Base-by-base conservation (phyloP, 1,140 invertebrate genomes). In the Drosophila kikkawai region DNA sequence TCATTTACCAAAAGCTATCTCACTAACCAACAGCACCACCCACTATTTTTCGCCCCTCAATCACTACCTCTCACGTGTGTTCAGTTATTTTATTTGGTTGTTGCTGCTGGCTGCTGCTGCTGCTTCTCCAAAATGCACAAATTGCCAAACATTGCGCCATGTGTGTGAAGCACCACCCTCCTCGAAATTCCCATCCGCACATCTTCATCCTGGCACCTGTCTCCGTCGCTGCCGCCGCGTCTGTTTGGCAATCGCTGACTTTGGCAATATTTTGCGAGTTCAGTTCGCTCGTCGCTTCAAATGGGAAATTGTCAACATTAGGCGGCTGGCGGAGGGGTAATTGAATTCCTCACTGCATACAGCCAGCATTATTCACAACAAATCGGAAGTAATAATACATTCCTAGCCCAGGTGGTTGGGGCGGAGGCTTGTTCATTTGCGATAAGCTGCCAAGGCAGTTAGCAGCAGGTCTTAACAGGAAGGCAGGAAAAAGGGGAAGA, bases 221-320 rank as follows among this genome's bases (percentile, higher is more conserved):
- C 37, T 47, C 42, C 37, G 19, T 47, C 39, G 39, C 22, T 47
- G 44, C 44, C 19, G 12, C 17, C 19, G 19, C 45, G 42, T 51
- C 56, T 47, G 60, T 63, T 50, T 47, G 41, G 57, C 59, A 80
- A 66, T 75, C 60, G 70, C 65, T 81, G 82, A 82, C 66, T 88
- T 66, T 68, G 84, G 61, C 80, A 87, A 90, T 79, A 82, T 90
- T 84, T 81, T 70, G 13, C 19, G 51, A 55, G 51, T 55, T 55
- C 61, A 68, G 59, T 66, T 58, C 66, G 74, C 63, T 65, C 70
- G 75, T 65, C 67, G 75, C 78, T 79, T 79, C 85, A 73, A 90
- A 91, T 84, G 82, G 85, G 82, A 90, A 90, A 90, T 85, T 90
- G 85, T 91, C 86, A 90, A 90, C 85, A 90, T 90, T 90, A 90